Percentiles rank a stretch among this genome's conserved stretches.
Evolutionary conservation across 2,113 vertebrate genomes (phyloP).

Genomic region (Aptenodytes forsteri): DNA sequence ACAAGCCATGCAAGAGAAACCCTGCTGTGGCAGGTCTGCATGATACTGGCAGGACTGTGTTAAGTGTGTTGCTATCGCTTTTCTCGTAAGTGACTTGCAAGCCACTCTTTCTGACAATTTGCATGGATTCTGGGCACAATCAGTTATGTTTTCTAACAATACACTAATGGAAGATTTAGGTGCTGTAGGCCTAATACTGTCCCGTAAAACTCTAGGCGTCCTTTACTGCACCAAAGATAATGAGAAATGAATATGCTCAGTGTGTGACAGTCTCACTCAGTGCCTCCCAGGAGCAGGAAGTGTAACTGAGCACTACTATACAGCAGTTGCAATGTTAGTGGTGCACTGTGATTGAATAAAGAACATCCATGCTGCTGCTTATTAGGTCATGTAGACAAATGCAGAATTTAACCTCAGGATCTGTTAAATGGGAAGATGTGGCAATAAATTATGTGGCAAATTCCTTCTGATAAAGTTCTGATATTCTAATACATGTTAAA

Average conservation of each 20-base stretch:
- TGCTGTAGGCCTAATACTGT: neutral
- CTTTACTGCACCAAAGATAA: neutral
- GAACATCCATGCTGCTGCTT: neutral
- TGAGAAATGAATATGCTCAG: neutral
- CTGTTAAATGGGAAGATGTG: neutral
- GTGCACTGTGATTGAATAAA: neutral
- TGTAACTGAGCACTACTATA: neutral
- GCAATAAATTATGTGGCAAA: neutral
- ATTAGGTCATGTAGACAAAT: neutral
- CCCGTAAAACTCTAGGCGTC: neutral
- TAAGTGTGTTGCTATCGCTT: neutral
- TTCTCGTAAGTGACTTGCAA: neutral
- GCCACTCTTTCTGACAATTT: neutral
- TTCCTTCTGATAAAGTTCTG: neutral
- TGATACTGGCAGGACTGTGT: neutral
- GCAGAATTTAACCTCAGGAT: neutral
- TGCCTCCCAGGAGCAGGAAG: neutral
- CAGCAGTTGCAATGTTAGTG: neutral
- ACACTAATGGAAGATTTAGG: neutral
- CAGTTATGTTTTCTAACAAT: neutral
- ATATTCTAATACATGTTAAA: neutral
- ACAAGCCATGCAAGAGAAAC: neutral
- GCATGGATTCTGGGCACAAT: neutral
- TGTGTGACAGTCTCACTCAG: neutral
- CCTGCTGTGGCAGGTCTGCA: neutral